These are phyloP conservation scores for Clusia tigrina DNA, from an alignment of 2,888 invertebrate genomes.

Conservation along the genomic window DNA sequence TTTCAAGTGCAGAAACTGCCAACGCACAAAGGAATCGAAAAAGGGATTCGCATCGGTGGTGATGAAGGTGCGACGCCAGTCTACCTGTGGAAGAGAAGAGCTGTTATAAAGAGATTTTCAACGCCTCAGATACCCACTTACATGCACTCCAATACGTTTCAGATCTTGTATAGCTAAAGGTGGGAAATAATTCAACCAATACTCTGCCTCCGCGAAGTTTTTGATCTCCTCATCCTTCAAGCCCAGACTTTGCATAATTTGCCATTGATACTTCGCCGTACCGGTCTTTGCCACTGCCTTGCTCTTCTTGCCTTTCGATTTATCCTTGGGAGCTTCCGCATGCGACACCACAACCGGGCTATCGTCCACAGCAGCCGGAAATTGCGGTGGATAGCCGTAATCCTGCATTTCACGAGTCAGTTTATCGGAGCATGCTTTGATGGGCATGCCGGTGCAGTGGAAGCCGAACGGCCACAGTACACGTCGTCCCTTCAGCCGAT, in stretches of 20 bases:
- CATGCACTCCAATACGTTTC: slow-evolving; percentile 88
- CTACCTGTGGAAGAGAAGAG: slow-evolving; percentile 71
- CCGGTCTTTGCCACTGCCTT: slow-evolving; percentile 94
- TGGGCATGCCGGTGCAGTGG: slow-evolving; percentile 99
- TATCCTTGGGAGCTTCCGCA: slow-evolving; percentile 75
- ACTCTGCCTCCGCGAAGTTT: slow-evolving; percentile 85
- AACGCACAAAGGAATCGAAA: slow-evolving; percentile 96
- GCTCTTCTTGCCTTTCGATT: slow-evolving; percentile 94
- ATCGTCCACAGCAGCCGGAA: slow-evolving; percentile 72
- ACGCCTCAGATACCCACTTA: slow-evolving; percentile 65
- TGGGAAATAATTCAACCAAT: slow-evolving; percentile 99
- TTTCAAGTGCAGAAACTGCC: slow-evolving; percentile 92
- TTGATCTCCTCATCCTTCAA: slow-evolving; percentile 90
- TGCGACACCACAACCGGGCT: slow-evolving; percentile 60
- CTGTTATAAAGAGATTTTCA: slow-evolving; percentile 13
- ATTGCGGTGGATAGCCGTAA: slow-evolving; percentile 91
- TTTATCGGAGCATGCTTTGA: slow-evolving; percentile 98
- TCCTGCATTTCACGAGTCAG: slow-evolving; percentile 90
- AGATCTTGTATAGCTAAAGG: slow-evolving; percentile 88
- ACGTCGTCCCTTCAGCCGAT: slow-evolving; percentile 89
- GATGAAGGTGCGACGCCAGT: slow-evolving; percentile 98
- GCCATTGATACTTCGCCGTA: slow-evolving; percentile 93
- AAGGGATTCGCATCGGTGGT: slow-evolving; percentile 98
- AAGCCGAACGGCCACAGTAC: slow-evolving; percentile 97
- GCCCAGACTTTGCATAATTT: slow-evolving; percentile 96